Evolutionary conservation across 2,797 vertebrate species (phyloP).

Genomic region (Coendou prehensilis): DNA sequence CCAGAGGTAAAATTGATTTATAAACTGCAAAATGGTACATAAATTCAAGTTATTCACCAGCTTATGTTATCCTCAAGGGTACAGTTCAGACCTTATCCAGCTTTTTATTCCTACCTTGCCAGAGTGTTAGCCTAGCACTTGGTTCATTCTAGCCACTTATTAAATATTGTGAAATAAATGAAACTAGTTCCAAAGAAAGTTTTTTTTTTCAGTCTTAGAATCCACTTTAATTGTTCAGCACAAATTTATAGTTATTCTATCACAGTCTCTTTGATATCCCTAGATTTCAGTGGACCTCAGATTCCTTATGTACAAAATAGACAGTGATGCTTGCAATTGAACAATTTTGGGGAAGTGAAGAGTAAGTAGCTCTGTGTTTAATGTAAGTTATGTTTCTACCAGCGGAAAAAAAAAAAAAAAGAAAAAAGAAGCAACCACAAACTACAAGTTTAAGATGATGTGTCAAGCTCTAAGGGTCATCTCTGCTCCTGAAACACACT

Average conservation of each 20-base stretch:
- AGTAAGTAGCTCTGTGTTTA: constrained; percentile 21
- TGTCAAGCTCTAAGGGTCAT: neutral
- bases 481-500: neutral
- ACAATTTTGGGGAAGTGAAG: neutral
- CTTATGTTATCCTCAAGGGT: constrained; percentile 20
- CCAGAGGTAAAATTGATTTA: constrained; percentile 57
- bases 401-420: constrained; percentile 47
- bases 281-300: neutral
- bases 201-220: constrained; percentile 23
- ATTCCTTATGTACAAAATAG: neutral
- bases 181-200: constrained; percentile 3
- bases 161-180: constrained; percentile 30
- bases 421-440: constrained; percentile 41
- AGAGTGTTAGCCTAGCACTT: neutral
- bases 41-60: constrained; percentile 50
- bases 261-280: neutral
- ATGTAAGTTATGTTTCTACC: neutral
- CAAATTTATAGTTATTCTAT: neutral
- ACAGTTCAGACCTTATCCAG: neutral
- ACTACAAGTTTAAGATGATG: neutral
- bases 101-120: neutral
- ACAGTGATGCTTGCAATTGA: neutral
- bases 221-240: neutral
- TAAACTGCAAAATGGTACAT: constrained; percentile 60
- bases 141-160: neutral